Evolutionary conservation across 2,113 vertebrate genomes (phyloP).

Genomic region (Clupea harengus): DNA sequence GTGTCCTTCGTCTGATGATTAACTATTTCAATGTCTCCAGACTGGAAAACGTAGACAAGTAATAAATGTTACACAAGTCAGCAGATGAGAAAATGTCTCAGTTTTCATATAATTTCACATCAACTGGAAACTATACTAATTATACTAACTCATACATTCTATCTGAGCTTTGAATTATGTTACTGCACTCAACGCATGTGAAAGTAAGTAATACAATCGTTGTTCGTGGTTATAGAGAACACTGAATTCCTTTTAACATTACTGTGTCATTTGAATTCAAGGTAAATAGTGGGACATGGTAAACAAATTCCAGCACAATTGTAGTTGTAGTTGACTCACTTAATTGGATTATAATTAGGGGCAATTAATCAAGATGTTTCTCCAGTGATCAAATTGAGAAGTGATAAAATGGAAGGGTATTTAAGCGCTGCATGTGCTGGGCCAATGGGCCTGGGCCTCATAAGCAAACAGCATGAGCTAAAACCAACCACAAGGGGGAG

Average conservation of each 20-base stretch:
- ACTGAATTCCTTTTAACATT: no score
- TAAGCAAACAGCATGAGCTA: not conserved
- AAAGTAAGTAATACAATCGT: no score
- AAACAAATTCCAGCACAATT: not conserved
- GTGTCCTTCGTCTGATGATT: constrained; percentile 95
- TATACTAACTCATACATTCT: no score
- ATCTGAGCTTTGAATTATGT: no score
- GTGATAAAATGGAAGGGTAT: no score
- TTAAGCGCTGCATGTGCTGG: not conserved
- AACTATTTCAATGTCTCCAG: constrained; percentile 95
- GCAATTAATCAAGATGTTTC: not conserved
- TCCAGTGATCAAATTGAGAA: not conserved
- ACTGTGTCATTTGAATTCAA: not conserved
- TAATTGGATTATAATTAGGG: not conserved
- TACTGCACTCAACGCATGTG: no score
- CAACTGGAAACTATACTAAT: no score
- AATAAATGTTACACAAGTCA: not conserved
- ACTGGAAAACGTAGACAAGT: constrained; percentile 67
- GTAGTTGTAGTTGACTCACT: not conserved
- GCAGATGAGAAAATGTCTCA: not conserved
- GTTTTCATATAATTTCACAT: not conserved
- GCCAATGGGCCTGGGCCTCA: not conserved
- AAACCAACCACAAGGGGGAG: not conserved
- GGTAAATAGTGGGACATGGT: not conserved
- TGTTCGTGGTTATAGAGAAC: no score